Percentiles rank a stretch among this genome's conserved stretches.
Conservation (phyloP, 1,140 invertebrate species). For the Papilio dardanus region DNA sequence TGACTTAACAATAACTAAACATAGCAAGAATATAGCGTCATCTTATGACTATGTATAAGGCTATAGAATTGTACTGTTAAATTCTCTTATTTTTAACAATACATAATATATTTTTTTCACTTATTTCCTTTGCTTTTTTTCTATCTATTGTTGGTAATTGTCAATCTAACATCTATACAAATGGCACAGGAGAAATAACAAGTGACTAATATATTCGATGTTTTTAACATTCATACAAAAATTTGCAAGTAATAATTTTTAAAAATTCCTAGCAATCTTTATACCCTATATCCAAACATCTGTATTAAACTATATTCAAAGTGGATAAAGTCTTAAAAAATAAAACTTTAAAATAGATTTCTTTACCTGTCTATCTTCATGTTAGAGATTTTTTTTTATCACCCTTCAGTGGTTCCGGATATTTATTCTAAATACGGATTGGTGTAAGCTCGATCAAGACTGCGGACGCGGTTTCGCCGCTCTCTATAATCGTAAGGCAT, state of each 20-base stretch:
- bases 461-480: slow-evolving; percentile 59
- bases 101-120: not conserved
- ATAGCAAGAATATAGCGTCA: slow-evolving; percentile 45
- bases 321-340: slow-evolving; percentile 7
- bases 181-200: slow-evolving; percentile 35
- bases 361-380: not conserved
- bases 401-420: slow-evolving; percentile 9
- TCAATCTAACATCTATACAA: slow-evolving; percentile 15
- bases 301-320: slow-evolving; percentile 11
- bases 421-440: slow-evolving; percentile 55
- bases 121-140: slow-evolving; percentile 48
- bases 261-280: not conserved
- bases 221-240: slow-evolving; percentile 11
- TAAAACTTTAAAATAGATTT: slow-evolving; percentile 4
- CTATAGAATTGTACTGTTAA: slow-evolving; percentile 75
- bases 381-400: not conserved
- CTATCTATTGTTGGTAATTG: slow-evolving; percentile 43
- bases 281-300: slow-evolving; percentile 15
- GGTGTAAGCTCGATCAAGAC: slow-evolving; percentile 64
- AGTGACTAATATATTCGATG: slow-evolving; percentile 12
- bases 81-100: slow-evolving; percentile 40
- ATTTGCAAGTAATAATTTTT: not conserved
- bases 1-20: slow-evolving; percentile 6
- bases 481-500: slow-evolving; percentile 51
- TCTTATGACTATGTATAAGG: slow-evolving; percentile 59